Percentiles rank a stretch among this genome's conserved stretches.
Conservation (phyloP, 2,888 invertebrate species). For the Laothoe populi region DNA sequence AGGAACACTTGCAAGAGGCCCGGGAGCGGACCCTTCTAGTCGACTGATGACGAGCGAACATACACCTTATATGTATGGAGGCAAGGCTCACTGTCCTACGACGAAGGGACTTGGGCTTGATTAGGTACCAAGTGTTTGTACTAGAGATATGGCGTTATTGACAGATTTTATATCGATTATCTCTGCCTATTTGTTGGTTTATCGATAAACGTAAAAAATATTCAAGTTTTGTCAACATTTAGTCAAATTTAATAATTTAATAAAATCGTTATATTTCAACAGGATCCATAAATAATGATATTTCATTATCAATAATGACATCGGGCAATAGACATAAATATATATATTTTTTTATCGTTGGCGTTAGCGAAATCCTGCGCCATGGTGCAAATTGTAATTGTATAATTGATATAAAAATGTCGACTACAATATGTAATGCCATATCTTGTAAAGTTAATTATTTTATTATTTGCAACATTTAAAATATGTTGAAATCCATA, state of each 20-base stretch:
- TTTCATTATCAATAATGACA: too few species aligned
- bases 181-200: background rate
- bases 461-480: conserved; percentile 10
- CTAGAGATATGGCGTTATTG: conserved; percentile 6
- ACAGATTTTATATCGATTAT: background rate
- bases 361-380: background rate
- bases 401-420: background rate
- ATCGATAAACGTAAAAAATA: too few species aligned
- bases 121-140: conserved; percentile 4
- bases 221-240: too few species aligned
- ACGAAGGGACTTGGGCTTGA: conserved; percentile 1
- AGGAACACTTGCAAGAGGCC: conserved; percentile 34
- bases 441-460: background rate
- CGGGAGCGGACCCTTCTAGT: conserved; percentile 50
- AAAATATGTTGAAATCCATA: background rate
- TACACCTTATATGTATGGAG: conserved; percentile 25
- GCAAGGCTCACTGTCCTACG: conserved; percentile 24
- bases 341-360: too few species aligned
- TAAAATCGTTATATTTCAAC: too few species aligned
- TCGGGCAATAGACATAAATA: too few species aligned
- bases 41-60: conserved; percentile 55
- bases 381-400: too few species aligned
- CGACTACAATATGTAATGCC: conserved; percentile 4
- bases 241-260: too few species aligned
- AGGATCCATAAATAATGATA: too few species aligned